Evolutionary conservation across 1,140 invertebrate genomes (phyloP).

Genomic region (Sinella curviseta): DNA sequence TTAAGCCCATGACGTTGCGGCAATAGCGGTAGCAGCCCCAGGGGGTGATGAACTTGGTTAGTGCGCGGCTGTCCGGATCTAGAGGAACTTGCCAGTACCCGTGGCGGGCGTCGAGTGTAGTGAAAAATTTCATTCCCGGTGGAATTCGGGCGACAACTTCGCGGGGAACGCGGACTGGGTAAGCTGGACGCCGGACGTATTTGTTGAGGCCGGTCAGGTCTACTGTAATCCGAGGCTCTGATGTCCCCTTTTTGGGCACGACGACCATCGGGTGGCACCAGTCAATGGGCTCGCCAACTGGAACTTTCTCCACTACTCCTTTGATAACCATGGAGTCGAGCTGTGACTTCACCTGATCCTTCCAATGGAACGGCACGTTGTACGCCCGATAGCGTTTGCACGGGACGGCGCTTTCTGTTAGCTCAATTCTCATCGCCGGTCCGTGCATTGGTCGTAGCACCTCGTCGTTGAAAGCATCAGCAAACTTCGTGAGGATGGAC

Average conservation of each 20-base stretch:
- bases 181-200: slow-evolving; percentile 28
- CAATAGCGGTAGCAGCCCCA: slow-evolving; percentile 50
- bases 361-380: slow-evolving; percentile 2
- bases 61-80: not conserved
- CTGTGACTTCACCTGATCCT: not conserved
- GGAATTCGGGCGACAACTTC: slow-evolving; percentile 6
- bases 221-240: slow-evolving; percentile 35
- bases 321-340: slow-evolving; percentile 10
- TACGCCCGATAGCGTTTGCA: not conserved
- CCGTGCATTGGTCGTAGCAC: slow-evolving; percentile 4
- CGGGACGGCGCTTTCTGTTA: not conserved
- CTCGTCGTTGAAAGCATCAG: not conserved
- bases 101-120: not conserved
- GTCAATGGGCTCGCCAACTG: slow-evolving; percentile 48
- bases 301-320: slow-evolving; percentile 51
- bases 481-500: not conserved
- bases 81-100: slow-evolving; percentile 54
- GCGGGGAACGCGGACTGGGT: slow-evolving; percentile 1
- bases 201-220: slow-evolving; percentile 34
- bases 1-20: slow-evolving; percentile 8
- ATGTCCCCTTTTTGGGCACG: not conserved
- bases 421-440: not conserved
- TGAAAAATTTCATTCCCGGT: not conserved
- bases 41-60: slow-evolving; percentile 35
- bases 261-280: slow-evolving; percentile 36